Evolutionary conservation across 2,113 vertebrate genomes (phyloP).

Genomic region (Megaceryle maxima): DNA sequence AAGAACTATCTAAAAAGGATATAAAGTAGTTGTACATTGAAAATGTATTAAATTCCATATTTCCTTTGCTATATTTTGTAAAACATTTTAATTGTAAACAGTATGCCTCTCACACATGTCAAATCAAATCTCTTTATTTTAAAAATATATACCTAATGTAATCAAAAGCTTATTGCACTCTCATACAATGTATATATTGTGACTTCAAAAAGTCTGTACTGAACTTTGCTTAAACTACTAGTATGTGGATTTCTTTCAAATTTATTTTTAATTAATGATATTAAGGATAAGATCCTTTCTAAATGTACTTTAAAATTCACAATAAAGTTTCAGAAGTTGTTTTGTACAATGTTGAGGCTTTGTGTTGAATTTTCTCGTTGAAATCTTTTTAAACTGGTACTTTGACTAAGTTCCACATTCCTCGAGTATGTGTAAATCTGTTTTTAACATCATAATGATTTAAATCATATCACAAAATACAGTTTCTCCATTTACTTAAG

Average conservation of each 20-base stretch:
- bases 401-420: conserved; percentile 3
- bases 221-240: conserved; percentile 78
- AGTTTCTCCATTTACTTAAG: background rate
- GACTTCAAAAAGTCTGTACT: conserved; percentile 81
- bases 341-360: conserved; percentile 81
- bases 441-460: background rate
- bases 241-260: conserved; percentile 79
- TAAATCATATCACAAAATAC: background rate
- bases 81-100: conserved; percentile 75
- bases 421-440: background rate
- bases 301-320: conserved; percentile 83
- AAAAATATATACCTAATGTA: conserved; percentile 78
- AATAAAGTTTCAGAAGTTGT: conserved; percentile 86
- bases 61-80: conserved; percentile 77
- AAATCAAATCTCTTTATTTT: conserved; percentile 77
- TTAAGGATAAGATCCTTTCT: conserved; percentile 78
- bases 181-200: conserved; percentile 84
- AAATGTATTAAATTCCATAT: conserved; percentile 78
- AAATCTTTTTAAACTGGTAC: conserved; percentile 18
- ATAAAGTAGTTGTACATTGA: conserved; percentile 76
- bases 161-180: conserved; percentile 80
- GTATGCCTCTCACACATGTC: conserved; percentile 76
- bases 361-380: conserved; percentile 79
- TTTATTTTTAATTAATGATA: conserved; percentile 81
- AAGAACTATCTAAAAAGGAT: conserved; percentile 69